Base-by-base conservation (phyloP, 2,888 invertebrate genomes). In the Amiota communis region DNA sequence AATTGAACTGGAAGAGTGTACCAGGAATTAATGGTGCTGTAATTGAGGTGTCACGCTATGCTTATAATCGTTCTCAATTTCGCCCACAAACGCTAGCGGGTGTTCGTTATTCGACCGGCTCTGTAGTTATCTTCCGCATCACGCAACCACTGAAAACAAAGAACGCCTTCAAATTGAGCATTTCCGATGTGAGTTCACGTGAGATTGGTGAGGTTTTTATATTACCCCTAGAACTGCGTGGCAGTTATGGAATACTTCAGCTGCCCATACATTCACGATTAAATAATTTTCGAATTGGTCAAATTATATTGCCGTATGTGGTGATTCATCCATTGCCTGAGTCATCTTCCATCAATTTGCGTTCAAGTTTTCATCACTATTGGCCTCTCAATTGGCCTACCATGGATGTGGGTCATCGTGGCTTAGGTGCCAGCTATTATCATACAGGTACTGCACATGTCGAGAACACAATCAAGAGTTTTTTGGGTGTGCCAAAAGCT, bases 401-500 rank as follows among this genome's bases (percentile, higher is more conserved):
- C 0, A 88, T 98, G 73, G 97, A 98, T 90, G 96, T 98, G 53
- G 98, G 98, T 0, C 98, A 98, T 87, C 92, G 98, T 69, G 99
- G 98, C 1, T 92, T 96, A 71, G 99, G 98, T 47, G 95, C 94
- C 72, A 97, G 97, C 78, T 97, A 95, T 87, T 74, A 78, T 11
- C 91, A 91, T 88, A 93, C 94, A 86, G 93, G 94, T 86, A 95
- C 97, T 73, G 92, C 96, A 0, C 48, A 77, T 0, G 75, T 84
- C 79, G 98, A 99, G 91, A 99, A 99, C 90, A 98, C 98, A 13
- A 94, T 99, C 82, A 96, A 97, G 68, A 98, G 98, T 63, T 92
- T 98, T 84, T 95, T 96, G 88, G 93, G 94, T 73, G 98, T 98
- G 74, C 94, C 95, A 67, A 92, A 93, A 75, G 95, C 95, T 88